phyloP scores from a whole-genome alignment of 2,797 vertebrate genomes.

The Apogon hyalosoma region DNA sequence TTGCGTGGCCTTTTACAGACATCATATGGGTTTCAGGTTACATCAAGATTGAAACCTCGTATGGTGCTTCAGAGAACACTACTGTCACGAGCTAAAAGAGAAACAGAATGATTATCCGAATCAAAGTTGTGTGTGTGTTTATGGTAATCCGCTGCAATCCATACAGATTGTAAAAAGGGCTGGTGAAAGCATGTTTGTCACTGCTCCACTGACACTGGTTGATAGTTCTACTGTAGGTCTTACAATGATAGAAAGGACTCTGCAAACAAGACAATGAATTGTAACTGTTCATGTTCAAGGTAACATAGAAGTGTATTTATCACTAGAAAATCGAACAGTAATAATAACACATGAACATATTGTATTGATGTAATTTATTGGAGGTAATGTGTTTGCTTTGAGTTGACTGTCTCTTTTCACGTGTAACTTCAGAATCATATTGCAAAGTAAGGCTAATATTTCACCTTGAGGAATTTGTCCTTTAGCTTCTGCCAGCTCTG shows the following conservation, averaged over 20 bases:
- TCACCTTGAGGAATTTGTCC: conserved; percentile 84
- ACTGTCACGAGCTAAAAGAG: conserved; percentile 42
- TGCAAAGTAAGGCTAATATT: conserved; percentile 76
- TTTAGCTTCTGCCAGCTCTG: conserved; percentile 76
- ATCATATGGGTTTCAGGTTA: conserved; percentile 68
- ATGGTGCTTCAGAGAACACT: conserved; percentile 27
- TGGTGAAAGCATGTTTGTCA: conserved; percentile 26
- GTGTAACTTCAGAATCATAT: conserved; percentile 52
- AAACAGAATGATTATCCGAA: conserved; percentile 52
- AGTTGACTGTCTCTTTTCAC: conserved; percentile 35
- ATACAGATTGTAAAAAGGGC: conserved; percentile 54
- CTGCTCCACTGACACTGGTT: conserved; percentile 16
- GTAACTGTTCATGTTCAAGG: not conserved
- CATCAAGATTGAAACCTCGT: conserved; percentile 61
- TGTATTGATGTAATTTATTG: not conserved
- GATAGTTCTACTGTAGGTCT: conserved; percentile 6
- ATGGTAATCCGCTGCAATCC: conserved; percentile 63
- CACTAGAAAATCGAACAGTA: not conserved
- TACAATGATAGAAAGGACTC: conserved; percentile 7
- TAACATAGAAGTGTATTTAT: conserved; percentile 2
- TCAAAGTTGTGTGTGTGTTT: conserved; percentile 63
- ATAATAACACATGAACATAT: conserved; percentile 1
- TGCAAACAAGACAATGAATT: not conserved
- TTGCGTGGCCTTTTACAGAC: conserved; percentile 52
- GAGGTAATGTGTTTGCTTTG: conserved; percentile 3